Conservation (phyloP, 2,888 invertebrate genomes). For the Polylopha cassiicola region DNA sequence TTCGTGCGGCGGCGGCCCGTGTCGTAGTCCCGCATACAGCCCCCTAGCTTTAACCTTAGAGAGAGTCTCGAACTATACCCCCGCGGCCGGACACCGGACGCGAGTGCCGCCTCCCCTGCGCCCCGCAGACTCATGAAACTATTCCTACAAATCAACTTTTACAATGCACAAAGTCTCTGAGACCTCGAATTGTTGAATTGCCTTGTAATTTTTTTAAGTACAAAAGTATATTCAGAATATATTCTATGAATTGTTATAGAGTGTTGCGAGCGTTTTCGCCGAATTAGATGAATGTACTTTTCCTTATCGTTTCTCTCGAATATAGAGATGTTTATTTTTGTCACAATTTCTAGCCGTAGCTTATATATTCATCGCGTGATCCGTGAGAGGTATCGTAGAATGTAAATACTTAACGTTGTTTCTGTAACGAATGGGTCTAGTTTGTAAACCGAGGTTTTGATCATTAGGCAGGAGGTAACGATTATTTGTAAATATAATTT, state of each 20-base stretch:
- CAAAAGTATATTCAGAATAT: constrained; percentile 45
- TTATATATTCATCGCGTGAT: no score
- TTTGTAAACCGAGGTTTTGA: constrained; percentile 37
- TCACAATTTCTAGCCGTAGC: no score
- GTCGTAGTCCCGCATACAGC: constrained; percentile 37
- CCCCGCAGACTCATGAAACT: constrained; percentile 1
- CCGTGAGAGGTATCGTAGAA: no score
- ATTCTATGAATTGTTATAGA: constrained; percentile 42
- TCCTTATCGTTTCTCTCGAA: no score
- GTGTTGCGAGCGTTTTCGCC: not conserved
- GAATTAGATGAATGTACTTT: no score
- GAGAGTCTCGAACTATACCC: no score
- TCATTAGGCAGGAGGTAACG: constrained; percentile 48
- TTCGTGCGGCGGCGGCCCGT: constrained; percentile 61
- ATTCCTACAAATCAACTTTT: constrained; percentile 35
- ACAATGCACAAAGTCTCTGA: constrained; percentile 55
- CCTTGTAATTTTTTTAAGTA: constrained; percentile 60
- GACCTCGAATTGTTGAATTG: constrained; percentile 46
- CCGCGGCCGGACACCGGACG: no score
- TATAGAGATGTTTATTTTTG: no score
- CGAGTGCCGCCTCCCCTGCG: not conserved
- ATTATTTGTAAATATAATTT: constrained; percentile 69
- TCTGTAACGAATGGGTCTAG: constrained; percentile 14
- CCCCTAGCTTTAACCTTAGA: no score
- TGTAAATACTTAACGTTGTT: constrained; percentile 17